Percentiles rank a stretch among this genome's conserved stretches.
Conservation (phyloP, 1,140 invertebrate species). For the Littorina saxatilis region DNA sequence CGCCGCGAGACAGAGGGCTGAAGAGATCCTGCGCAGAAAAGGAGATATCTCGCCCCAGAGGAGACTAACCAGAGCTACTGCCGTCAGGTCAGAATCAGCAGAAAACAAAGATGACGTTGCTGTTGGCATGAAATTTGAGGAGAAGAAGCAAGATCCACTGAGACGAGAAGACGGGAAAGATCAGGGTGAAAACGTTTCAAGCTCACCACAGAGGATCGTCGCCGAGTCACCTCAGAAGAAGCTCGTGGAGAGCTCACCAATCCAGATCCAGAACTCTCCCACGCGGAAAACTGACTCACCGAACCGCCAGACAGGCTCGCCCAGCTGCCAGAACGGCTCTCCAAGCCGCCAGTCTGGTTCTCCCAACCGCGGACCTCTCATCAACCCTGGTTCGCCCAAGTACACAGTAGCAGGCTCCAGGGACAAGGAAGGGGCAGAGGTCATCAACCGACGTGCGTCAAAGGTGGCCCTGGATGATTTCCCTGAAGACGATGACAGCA, state of each 20-base stretch:
- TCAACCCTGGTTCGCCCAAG: conserved; percentile 29
- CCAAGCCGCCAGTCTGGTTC: conserved; percentile 20
- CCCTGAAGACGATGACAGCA: background rate
- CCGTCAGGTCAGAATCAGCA: background rate
- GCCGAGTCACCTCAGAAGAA: background rate
- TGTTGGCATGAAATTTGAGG: too few species aligned
- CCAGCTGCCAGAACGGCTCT: background rate
- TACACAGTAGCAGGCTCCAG: background rate
- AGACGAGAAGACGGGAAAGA: too few species aligned
- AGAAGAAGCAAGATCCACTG: too few species aligned
- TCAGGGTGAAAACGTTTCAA: too few species aligned
- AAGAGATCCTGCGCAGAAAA: conserved; percentile 30
- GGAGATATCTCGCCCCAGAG: background rate
- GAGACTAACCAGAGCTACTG: background rate
- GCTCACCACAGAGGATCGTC: too few species aligned
- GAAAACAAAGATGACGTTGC: too few species aligned
- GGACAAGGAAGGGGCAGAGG: background rate
- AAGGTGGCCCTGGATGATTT: conserved; percentile 16
- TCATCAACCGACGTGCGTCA: background rate
- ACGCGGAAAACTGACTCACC: background rate
- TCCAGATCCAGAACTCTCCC: background rate
- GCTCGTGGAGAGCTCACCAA: conserved; percentile 11
- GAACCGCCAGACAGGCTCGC: background rate
- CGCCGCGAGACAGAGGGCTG: conserved; percentile 17
- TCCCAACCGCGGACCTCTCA: conserved; percentile 9